Percentiles rank a stretch among this genome's conserved stretches.
Evolutionary conservation across 2,113 vertebrate genomes (phyloP).

Genomic region (Chascanopsetta lugubris): DNA sequence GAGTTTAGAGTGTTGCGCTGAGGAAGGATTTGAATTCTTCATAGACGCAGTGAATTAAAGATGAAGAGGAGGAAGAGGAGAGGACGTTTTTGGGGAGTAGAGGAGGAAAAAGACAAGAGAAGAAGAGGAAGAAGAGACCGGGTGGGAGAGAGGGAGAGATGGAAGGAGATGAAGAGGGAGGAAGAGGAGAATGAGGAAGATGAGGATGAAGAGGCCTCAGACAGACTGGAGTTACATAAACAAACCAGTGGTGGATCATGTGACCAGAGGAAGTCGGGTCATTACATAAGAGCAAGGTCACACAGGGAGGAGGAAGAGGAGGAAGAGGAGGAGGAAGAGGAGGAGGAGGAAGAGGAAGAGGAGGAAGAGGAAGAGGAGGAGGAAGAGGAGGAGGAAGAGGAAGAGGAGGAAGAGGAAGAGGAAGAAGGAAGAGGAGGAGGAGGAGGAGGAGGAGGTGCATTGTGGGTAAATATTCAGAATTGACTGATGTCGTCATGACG

Average conservation of each 20-base stretch:
- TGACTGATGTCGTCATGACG: no score
- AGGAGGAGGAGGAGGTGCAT: neutral
- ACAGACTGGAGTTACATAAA: neutral
- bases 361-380: neutral
- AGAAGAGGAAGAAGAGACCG: neutral
- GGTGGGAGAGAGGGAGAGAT: neutral
- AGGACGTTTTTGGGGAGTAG: no score
- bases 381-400: neutral
- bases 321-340: neutral
- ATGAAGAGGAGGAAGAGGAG: neutral
- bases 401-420: neutral
- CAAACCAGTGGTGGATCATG: neutral
- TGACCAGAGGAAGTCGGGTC: no score
- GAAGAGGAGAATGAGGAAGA: neutral
- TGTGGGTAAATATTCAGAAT: no score
- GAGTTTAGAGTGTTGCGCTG: no score
- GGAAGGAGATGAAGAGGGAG: neutral
- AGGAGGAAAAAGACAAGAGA: no score
- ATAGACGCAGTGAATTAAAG: neutral
- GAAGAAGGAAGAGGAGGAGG: no score
- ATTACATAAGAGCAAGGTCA: slow-evolving; percentile 24
- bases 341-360: neutral
- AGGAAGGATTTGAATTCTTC: slow-evolving; percentile 2
- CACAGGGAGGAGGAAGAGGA: slow-evolving; percentile 10
- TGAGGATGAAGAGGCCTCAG: neutral